phyloP scores from a whole-genome alignment of 2,797 vertebrate species.

The Lepilemur septentrionalis region DNA sequence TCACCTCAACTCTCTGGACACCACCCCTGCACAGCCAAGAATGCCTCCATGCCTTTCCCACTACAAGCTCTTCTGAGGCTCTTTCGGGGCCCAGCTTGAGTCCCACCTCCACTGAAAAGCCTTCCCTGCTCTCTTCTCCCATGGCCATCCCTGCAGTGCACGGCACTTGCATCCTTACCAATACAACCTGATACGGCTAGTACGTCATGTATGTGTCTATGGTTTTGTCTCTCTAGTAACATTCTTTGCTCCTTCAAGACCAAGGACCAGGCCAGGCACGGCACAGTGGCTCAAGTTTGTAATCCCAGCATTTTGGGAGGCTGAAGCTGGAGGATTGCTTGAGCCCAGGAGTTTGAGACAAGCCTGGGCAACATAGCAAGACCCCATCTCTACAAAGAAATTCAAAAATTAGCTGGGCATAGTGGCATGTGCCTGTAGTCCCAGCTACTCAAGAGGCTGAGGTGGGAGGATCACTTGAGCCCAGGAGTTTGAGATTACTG shows the following conservation, averaged over 20 bases:
- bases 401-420: neutral
- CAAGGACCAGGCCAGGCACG: neutral
- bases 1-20: neutral
- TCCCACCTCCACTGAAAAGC: neutral
- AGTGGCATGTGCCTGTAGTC: neutral
- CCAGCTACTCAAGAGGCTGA: neutral
- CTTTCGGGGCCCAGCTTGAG: neutral
- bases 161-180: neutral
- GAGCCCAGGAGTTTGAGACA: neutral
- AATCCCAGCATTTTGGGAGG: neutral
- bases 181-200: rapidly evolving
- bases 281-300: neutral
- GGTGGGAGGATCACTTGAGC: neutral
- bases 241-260: neutral
- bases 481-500: neutral
- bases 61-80: neutral
- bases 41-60: neutral
- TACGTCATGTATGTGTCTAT: neutral
- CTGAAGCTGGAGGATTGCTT: neutral
- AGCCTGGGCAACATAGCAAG: neutral
- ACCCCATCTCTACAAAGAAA: neutral
- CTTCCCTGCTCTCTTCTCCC: neutral
- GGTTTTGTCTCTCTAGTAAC: neutral
- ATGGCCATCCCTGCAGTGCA: rapidly evolving
- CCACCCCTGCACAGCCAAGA: rapidly evolving